Percentiles rank a stretch among this genome's conserved stretches.
Evolutionary conservation across 2,113 vertebrate species (phyloP).

Genomic region (Carassius carassius): DNA sequence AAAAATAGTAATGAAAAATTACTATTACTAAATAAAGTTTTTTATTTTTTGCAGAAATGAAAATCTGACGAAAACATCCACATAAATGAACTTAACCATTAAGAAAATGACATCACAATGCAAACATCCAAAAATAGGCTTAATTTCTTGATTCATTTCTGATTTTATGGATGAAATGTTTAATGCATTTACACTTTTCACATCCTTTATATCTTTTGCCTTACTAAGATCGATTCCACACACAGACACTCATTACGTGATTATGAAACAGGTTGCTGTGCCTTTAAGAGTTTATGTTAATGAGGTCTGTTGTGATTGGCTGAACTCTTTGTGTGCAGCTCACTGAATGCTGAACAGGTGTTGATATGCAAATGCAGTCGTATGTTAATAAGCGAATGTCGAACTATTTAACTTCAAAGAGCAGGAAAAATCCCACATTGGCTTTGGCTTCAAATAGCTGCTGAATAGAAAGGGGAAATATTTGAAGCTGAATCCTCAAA

Average conservation of each 20-base stretch:
- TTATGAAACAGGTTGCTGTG: neutral
- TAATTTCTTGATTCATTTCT: too few species aligned
- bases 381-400: neutral
- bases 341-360: neutral
- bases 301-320: neutral
- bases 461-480: neutral
- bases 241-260: neutral
- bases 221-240: neutral
- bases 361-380: neutral
- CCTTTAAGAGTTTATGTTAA: neutral
- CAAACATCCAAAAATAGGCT: too few species aligned
- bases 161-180: neutral
- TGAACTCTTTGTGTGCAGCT: neutral
- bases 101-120: too few species aligned
- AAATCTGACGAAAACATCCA: too few species aligned
- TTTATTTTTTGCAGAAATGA: too few species aligned
- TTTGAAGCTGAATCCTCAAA: neutral
- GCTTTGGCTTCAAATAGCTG: neutral
- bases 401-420: neutral
- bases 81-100: too few species aligned
- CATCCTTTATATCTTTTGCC: neutral
- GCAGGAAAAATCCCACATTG: neutral
- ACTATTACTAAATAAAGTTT: too few species aligned
- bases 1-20: neutral
- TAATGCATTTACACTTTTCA: neutral